Evolutionary conservation across 2,113 vertebrate genomes (phyloP).

Genomic region (Chlorodrepanis virens): DNA sequence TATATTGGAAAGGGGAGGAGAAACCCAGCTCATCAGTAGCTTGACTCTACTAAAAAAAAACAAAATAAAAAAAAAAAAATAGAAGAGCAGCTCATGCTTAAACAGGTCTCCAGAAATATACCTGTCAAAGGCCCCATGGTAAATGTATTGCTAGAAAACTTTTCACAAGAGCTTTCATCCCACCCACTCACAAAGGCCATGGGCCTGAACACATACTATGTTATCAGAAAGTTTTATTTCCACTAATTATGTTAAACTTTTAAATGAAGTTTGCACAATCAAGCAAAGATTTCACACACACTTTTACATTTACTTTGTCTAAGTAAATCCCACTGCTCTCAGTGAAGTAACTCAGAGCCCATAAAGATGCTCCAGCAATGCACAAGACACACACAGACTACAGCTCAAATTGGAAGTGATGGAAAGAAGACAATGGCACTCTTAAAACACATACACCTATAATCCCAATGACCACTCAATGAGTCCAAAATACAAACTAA

Average conservation of each 20-base stretch:
- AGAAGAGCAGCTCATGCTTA: neutral
- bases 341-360: neutral
- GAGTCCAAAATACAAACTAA: neutral
- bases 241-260: neutral
- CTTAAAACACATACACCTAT: neutral
- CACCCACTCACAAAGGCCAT: neutral
- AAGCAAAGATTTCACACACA: neutral
- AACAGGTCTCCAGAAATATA: neutral
- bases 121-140: neutral
- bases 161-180: neutral
- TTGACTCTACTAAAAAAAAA: neutral
- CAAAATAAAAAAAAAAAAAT: neutral
- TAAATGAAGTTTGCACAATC: neutral
- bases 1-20: neutral
- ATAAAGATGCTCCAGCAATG: neutral
- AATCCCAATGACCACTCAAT: neutral
- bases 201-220: neutral
- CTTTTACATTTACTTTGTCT: neutral
- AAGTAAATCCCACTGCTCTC: neutral
- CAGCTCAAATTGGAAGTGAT: rapidly evolving
- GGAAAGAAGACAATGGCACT: neutral
- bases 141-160: neutral
- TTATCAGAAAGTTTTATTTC: neutral
- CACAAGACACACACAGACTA: rapidly evolving
- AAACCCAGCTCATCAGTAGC: neutral